Base-by-base conservation (phyloP, 1,140 invertebrate species). In the Plectrocnemia conspersa region DNA sequence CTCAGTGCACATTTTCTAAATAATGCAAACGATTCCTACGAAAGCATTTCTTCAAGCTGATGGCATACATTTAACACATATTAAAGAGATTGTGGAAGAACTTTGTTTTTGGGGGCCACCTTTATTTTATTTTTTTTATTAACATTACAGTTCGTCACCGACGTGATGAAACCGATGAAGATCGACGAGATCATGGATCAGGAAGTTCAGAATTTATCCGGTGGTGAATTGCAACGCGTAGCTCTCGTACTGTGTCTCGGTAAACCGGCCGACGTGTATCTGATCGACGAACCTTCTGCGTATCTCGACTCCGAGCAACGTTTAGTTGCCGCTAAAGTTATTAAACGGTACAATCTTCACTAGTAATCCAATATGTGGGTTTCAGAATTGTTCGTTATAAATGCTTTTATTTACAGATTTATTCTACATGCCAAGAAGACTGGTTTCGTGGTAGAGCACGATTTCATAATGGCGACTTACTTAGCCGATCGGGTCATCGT, bases 381-480 rank as follows among this genome's bases (percentile, higher is more conserved):
- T 9, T 45, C 11, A 18, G n/a, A 2, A 45, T 4, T 7, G 15
- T 3, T 45, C 21, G 16, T 23, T 21, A 19, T 29, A 16, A 29
- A 23, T 29, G 15, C 18, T 6, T 59, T 56, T 52, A 59, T 63
- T 73, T 74, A 48, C 66, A 97, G 95, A 62, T 99, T 97, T 69
- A 97, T 99, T 72, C 77, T 99, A 29, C 97, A 99, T 68, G 93
- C 97, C 0, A 99, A 99, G 77, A 97, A 98, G 71, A 99, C 97
- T 21, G 97, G 95, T 22, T 99, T 99, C 73, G 88, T 99, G 22
- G 97, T 99, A 0, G 97, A 99, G 81, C 97, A 99, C 84, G 97
- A 99, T 82, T 99, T 99, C 67, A 99, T 99, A 48, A 99, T 99
- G 97, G 95, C 96, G 2, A 99, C 97, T 0, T 99, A 99, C 75